Percentiles rank a stretch among this genome's conserved stretches.
Evolutionary conservation across 2,113 vertebrate species (phyloP).

Genomic region (Dunckerocampus dactyliophorus): DNA sequence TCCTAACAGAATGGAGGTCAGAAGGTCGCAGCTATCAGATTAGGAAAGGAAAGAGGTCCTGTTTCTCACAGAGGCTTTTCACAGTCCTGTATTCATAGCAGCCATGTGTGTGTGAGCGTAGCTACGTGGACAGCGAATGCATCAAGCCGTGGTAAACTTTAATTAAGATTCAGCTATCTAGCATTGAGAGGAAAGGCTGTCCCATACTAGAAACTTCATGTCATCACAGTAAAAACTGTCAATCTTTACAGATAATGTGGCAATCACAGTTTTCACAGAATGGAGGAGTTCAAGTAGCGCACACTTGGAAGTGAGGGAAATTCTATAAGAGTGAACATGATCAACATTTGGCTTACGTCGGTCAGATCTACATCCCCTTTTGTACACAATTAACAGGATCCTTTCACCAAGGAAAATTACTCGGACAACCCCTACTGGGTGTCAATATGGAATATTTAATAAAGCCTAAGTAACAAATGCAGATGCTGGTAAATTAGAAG

Average conservation of each 20-base stretch:
- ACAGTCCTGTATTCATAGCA: background rate
- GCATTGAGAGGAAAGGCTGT: background rate
- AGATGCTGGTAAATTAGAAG: too few species aligned
- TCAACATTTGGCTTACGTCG: too few species aligned
- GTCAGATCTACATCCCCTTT: too few species aligned
- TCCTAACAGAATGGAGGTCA: constrained; percentile 46
- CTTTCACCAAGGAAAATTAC: too few species aligned
- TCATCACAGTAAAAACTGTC: background rate
- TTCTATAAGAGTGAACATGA: too few species aligned
- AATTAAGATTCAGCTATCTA: background rate
- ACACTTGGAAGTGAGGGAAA: too few species aligned
- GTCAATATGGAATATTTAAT: too few species aligned
- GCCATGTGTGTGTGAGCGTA: background rate
- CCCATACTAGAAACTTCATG: background rate
- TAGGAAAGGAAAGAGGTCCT: constrained; percentile 31
- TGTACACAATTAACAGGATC: too few species aligned
- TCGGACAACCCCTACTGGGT: too few species aligned
- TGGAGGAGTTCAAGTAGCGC: too few species aligned
- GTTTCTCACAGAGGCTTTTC: constrained; percentile 47
- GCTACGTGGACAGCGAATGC: background rate
- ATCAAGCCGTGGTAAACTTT: background rate
- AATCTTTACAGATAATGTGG: background rate
- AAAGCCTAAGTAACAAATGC: too few species aligned
- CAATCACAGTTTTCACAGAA: background rate
- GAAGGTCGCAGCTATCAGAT: constrained; percentile 52